Evolutionary conservation across 2,888 invertebrate species (phyloP).

Genomic region (Trichogramma dendrolimi): DNA sequence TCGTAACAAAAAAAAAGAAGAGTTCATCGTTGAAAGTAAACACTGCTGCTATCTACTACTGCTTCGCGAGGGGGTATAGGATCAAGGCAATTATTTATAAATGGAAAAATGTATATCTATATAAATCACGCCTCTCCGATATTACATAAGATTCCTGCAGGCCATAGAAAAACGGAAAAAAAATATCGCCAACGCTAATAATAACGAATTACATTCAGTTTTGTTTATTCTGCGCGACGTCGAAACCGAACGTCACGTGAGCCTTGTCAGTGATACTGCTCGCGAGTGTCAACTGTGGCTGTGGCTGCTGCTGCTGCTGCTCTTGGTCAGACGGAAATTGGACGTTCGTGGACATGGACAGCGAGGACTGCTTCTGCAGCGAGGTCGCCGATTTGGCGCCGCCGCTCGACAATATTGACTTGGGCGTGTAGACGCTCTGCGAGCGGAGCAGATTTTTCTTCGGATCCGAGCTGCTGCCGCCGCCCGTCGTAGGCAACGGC

Average conservation of each 20-base stretch:
- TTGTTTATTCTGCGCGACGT: conserved; percentile 37
- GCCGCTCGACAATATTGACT: not conserved
- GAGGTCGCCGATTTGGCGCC: conserved; percentile 2
- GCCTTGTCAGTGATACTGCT: conserved; percentile 40
- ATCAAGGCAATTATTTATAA: too few species aligned
- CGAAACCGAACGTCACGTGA: conserved; percentile 43
- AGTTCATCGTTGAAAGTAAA: not conserved
- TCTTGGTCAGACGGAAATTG: conserved; percentile 33
- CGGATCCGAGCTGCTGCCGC: not conserved
- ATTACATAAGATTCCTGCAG: not conserved
- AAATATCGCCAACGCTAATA: not conserved
- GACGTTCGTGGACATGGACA: conserved; percentile 33
- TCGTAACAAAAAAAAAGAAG: conserved; percentile 21
- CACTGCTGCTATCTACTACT: too few species aligned
- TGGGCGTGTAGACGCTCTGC: conserved; percentile 24
- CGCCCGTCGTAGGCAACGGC: not conserved
- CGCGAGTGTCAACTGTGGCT: conserved; percentile 44
- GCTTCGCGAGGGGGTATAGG: too few species aligned
- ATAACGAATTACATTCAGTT: conserved; percentile 19
- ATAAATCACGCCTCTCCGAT: too few species aligned
- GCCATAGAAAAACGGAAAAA: conserved; percentile 3
- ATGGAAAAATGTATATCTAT: too few species aligned
- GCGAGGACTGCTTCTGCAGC: conserved; percentile 36
- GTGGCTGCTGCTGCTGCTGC: conserved; percentile 21
- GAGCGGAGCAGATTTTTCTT: conserved; percentile 21